Evolutionary conservation across 2,113 vertebrate species (phyloP), one percentile per base, ranked within the genome.

Genomic region (Mus spicilegus): DNA sequence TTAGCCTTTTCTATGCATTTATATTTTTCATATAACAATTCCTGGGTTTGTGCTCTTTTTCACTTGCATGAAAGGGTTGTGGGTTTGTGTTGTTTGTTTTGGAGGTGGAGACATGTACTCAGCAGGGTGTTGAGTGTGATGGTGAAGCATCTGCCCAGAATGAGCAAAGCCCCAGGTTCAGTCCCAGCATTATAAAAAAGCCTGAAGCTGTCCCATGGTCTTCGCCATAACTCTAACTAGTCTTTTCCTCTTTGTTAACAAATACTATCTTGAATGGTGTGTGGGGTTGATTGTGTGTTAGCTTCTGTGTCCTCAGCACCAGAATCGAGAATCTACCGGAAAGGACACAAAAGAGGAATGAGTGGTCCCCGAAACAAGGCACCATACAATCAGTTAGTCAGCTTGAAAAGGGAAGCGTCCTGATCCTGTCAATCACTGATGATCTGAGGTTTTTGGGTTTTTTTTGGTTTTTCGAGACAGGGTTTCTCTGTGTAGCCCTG

Each of bases 1-100:
- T 90, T 82, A 84, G 65, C 65, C 49, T 90, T 87, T n/a, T 46
- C 88, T 49, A 39, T 77, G 24, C 56, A 82, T 85, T 65, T 94
- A 20, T 86, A 49, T 63, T 96, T 90, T 91, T 84, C n/a, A 72
- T 65, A 30, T 42, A 84, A 76, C 33, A 51, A 7, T 81, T 82
- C 75, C 46, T 87, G 9, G 33, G 20, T 70, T 54, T 87, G 85
- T 36, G 26, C 28, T 46, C 19, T 36, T 75, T 93, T 86, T 65
- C 49, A 67, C 3, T 90, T 91, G 51, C 28, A 54, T 69, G 5
- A 78, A 30, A 2, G 4, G 49, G 49, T 54, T 30, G 28, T 78
- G 16, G 49, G 8, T 49, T 76, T 77, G 30, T 76, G 76, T 17
- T 17, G 26, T 39, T 39, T 46, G 58, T 39, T 84, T 63, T 82